phyloP scores from a whole-genome alignment of 1,140 invertebrate species.

The Laupala kohalensis region DNA sequence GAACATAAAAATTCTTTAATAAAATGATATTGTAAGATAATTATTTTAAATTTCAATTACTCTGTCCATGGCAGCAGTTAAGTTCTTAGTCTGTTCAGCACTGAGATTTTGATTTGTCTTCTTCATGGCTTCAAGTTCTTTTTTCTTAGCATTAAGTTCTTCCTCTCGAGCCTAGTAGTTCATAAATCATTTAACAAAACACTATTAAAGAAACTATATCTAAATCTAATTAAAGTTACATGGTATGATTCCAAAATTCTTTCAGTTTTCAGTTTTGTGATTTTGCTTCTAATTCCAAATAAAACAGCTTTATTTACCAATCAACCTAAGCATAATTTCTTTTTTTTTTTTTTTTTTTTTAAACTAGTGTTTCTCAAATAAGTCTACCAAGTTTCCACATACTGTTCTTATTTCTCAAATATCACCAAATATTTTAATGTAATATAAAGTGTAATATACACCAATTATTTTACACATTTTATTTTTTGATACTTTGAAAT shows the following conservation, averaged over 20 bases:
- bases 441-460: too few relatives aligned
- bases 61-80: slow-evolving; percentile 36
- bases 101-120: slow-evolving; percentile 29
- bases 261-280: not conserved
- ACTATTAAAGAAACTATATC: not conserved
- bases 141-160: slow-evolving; percentile 33
- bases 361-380: too few relatives aligned
- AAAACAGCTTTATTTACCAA: not conserved
- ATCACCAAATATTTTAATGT: too few relatives aligned
- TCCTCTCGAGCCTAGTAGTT: slow-evolving; percentile 60
- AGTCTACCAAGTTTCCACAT: too few relatives aligned
- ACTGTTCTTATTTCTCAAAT: too few relatives aligned
- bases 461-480: too few relatives aligned
- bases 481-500: too few relatives aligned
- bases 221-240: not conserved
- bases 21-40: slow-evolving; percentile 3
- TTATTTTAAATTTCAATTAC: slow-evolving; percentile 23
- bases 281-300: not conserved
- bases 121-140: slow-evolving; percentile 35
- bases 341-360: not conserved
- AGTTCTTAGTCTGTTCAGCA: slow-evolving; percentile 29
- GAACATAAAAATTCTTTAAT: slow-evolving; percentile 7
- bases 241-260: not conserved
- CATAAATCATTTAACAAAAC: not conserved
- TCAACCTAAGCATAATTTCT: not conserved